Conservation (phyloP, 92 coral and sea anemone genomes). For the Porites cylindrica region DNA sequence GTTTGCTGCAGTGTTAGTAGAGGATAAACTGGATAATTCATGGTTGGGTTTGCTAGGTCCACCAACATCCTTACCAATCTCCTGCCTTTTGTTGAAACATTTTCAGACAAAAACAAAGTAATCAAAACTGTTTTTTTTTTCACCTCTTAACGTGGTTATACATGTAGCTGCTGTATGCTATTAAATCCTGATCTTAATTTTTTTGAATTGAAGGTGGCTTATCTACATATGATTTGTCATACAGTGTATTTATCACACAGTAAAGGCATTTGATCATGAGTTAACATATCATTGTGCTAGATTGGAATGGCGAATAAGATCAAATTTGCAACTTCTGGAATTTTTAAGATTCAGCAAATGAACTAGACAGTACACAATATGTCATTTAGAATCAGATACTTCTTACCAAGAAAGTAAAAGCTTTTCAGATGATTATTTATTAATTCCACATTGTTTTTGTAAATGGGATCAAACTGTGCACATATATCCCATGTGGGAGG, state of each 20-base stretch:
- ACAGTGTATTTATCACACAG: constrained; percentile 9
- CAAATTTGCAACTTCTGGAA: constrained; percentile 15
- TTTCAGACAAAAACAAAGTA: constrained; percentile 15
- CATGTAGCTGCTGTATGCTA: constrained; percentile 1
- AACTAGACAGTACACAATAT: constrained; percentile 8
- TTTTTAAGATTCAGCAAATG: constrained; percentile 10
- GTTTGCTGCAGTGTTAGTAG: constrained; percentile 21
- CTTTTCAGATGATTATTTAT: constrained; percentile 15
- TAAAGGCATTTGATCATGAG: constrained; percentile 16
- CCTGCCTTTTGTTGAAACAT: constrained; percentile 17
- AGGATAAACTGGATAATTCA: constrained; percentile 7
- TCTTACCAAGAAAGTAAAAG: constrained; percentile 15
- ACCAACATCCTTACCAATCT: constrained; percentile 20
- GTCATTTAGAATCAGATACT: constrained; percentile 9
- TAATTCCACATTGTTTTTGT: constrained; percentile 16
- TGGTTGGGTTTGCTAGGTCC: constrained; percentile 10
- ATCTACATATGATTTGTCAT: too few species aligned
- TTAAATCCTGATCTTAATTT: constrained; percentile 5
- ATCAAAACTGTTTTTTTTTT: background rate
- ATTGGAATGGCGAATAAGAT: background rate
- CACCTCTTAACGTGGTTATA: too few species aligned
- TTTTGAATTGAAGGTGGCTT: background rate
- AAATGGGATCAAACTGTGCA: constrained; percentile 18
- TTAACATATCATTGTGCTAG: constrained; percentile 12
- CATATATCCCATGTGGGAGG: constrained; percentile 7